Percentiles rank a stretch among this genome's conserved stretches.
Evolutionary conservation across 2,113 vertebrate species (phyloP).

Genomic region (Spea multiplicata): DNA sequence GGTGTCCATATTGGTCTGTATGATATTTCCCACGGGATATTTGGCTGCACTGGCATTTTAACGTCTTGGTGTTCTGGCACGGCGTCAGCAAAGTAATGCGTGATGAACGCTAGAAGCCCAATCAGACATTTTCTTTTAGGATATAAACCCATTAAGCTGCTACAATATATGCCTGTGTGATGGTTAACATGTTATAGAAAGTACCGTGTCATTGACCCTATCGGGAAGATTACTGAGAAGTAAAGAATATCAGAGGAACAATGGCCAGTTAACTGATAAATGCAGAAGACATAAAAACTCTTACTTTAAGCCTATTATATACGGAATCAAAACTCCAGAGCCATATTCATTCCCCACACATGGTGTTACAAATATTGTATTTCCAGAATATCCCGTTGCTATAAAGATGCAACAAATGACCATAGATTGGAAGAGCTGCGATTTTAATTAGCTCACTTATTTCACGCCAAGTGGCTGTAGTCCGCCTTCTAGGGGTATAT

Average conservation of each 20-base stretch:
- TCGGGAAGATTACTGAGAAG: not conserved
- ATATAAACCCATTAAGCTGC: not conserved
- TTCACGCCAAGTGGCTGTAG: too few species aligned
- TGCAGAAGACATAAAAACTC: not conserved
- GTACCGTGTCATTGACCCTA: not conserved
- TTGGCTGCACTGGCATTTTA: too few species aligned
- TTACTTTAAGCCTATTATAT: not conserved
- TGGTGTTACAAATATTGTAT: too few species aligned
- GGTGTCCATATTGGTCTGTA: too few species aligned
- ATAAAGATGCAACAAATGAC: too few species aligned
- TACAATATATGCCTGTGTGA: not conserved
- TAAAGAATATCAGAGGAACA: not conserved
- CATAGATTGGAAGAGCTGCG: too few species aligned
- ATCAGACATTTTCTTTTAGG: not conserved
- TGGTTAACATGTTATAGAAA: not conserved
- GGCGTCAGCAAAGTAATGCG: too few species aligned
- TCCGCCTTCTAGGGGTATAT: too few species aligned
- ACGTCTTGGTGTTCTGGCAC: too few species aligned
- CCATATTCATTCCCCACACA: not conserved
- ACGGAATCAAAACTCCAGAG: not conserved
- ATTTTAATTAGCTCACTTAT: too few species aligned
- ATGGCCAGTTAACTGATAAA: not conserved
- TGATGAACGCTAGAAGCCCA: not conserved
- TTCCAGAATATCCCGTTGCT: too few species aligned
- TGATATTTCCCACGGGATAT: too few species aligned